These are phyloP conservation scores for Lycorma delicatula DNA, from an alignment of 1,140 invertebrate species.

Conservation along the genomic window DNA sequence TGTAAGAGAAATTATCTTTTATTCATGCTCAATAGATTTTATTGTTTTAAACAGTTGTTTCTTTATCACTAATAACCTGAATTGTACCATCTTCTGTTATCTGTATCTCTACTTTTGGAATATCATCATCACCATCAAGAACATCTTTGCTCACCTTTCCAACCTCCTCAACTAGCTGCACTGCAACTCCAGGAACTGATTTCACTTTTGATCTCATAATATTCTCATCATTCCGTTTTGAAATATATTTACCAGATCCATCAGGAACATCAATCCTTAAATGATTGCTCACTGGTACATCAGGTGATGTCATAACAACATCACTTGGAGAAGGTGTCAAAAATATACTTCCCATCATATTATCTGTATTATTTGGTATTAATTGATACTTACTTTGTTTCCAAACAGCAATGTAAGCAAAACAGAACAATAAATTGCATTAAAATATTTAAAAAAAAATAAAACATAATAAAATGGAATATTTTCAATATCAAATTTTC, in stretches of 20 bases:
- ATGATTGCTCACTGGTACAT: background rate
- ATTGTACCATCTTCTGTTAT: conserved; percentile 31
- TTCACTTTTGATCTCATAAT: background rate
- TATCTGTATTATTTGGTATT: too few relatives aligned
- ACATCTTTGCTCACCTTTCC: conserved; percentile 18
- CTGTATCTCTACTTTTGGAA: conserved; percentile 26
- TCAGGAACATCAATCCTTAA: conserved; percentile 11
- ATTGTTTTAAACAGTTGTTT: conserved; percentile 30
- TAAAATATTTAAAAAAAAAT: too few relatives aligned
- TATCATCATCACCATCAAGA: conserved; percentile 19
- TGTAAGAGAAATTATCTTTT: too few relatives aligned
- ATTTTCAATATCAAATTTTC: too few relatives aligned
- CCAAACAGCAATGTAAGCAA: too few relatives aligned
- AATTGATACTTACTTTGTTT: conserved; percentile 13
- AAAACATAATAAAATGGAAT: too few relatives aligned
- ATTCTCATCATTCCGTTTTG: conserved; percentile 8
- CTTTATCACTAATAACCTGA: conserved; percentile 30
- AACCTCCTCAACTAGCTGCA: conserved; percentile 18
- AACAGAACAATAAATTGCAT: too few relatives aligned
- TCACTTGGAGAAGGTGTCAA: conserved; percentile 22
- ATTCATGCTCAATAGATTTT: too few relatives aligned
- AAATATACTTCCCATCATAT: conserved; percentile 1
- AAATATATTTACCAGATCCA: conserved; percentile 22
- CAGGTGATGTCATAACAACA: conserved; percentile 10
- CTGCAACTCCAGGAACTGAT: conserved; percentile 14